Conservation (phyloP, 2,113 vertebrate species). For the Dolichotis patagonum region DNA sequence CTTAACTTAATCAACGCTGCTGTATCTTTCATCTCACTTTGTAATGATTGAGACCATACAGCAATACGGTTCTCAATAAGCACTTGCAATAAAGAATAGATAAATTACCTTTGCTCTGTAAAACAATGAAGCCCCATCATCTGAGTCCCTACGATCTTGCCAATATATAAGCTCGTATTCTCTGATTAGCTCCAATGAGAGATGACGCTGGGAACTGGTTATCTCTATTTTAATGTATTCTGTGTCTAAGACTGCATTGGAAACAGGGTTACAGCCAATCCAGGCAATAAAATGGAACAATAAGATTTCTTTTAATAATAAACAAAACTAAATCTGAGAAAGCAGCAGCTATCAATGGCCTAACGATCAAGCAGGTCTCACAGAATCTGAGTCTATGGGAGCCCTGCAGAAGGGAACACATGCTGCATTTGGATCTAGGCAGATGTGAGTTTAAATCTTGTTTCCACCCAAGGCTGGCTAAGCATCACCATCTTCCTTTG, state of each 20-base stretch:
- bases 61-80: slow-evolving; percentile 60
- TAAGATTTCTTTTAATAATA: slow-evolving; percentile 70
- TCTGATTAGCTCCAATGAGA: slow-evolving; percentile 71
- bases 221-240: slow-evolving; percentile 50
- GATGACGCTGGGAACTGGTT: slow-evolving; percentile 57
- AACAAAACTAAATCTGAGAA: slow-evolving; percentile 64
- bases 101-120: slow-evolving; percentile 55
- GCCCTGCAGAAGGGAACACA: neutral
- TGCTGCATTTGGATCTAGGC: neutral
- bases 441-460: neutral
- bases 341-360: neutral
- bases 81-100: slow-evolving; percentile 28
- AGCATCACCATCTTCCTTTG: neutral
- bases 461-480: neutral
- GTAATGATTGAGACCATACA: slow-evolving; percentile 30
- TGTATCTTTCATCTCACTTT: slow-evolving; percentile 40
- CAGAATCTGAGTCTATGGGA: neutral
- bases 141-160: slow-evolving; percentile 28
- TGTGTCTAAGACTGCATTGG: neutral
- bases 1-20: slow-evolving; percentile 59
- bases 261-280: slow-evolving; percentile 45
- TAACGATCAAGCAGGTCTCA: slow-evolving; percentile 23
- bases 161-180: slow-evolving; percentile 38
- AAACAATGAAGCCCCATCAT: slow-evolving; percentile 52
- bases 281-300: slow-evolving; percentile 46